Base-by-base conservation (phyloP, 2,113 vertebrate species). In the Willisornis vidua region DNA sequence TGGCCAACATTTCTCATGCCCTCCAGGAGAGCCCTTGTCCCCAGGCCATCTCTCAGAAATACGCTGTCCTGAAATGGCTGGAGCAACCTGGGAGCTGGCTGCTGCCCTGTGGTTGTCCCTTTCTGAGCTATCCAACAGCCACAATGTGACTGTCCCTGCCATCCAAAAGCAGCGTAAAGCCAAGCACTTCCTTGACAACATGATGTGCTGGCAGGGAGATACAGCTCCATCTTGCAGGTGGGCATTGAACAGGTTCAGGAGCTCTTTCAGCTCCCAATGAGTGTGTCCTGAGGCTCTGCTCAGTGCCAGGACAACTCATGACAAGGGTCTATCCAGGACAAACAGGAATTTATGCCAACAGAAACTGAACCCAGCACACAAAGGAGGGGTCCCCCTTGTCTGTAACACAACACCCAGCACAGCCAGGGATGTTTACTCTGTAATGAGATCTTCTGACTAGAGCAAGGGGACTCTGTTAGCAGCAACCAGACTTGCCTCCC, bases 351-450 rank as follows among this genome's bases (percentile, higher is more conserved):
- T 67, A 29, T 71, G 88, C 74, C 74, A 63, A 33, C 14, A 79
- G 88, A 87, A 92, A 48, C 41, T 1, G 1, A 58, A 45, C 43
- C 62, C 66, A 41, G 86, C 61, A 79, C 8, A 9, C 67, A 28
- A 35, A 94, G 63, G 58, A 93, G 54, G 18, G 35, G 41, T 77
- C 57, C 54, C 65, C 48, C 3, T 0, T 31, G 52, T 39, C 81
- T 3, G 25, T 54, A 81, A 67, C 51, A 71, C 68, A 74, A 89
- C 15, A 17, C 59, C 70, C 85, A 77, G 73, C 68, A 49, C 68
- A 66, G 77, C 7, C 61, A 54, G 65, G 28, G 85, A 54, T 71
- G 74, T 89, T 93, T 94, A 48, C 77, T 87, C 77, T 89, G 90
- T 78, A 89, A 94, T 2, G 4, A 91, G 88, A 91, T 78, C 78